A percentile compares a stretch with the other conserved stretches of the same genome.
phyloP scores from a whole-genome alignment of 2,888 invertebrate species.

The Pelosia muscerda region DNA sequence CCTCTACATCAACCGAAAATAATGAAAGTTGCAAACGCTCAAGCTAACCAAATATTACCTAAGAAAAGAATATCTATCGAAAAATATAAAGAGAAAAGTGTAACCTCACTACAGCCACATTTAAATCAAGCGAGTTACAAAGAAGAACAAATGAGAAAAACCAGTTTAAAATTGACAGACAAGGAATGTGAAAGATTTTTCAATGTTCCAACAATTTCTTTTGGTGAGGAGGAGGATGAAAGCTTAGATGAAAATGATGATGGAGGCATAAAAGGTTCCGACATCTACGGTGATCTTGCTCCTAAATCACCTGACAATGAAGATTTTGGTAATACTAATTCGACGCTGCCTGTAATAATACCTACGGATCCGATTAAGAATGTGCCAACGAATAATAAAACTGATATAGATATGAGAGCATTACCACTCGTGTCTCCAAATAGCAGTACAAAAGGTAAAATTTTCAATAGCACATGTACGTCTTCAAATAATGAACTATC shows the following conservation, averaged over 20 bases:
- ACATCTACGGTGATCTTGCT: slow-evolving; percentile 68
- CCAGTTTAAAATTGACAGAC: slow-evolving; percentile 79
- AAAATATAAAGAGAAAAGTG: slow-evolving; percentile 78
- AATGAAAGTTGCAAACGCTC: slow-evolving; percentile 71
- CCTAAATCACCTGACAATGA: slow-evolving; percentile 79
- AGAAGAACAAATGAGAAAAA: slow-evolving; percentile 68
- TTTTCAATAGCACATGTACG: slow-evolving; percentile 15
- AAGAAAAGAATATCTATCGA: slow-evolving; percentile 83
- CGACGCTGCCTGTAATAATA: slow-evolving; percentile 73
- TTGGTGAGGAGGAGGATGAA: slow-evolving; percentile 63
- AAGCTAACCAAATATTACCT: slow-evolving; percentile 60
- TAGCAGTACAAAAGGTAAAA: slow-evolving; percentile 16
- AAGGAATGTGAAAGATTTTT: slow-evolving; percentile 81
- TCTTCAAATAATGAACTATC: slow-evolving; percentile 14
- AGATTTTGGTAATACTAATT: slow-evolving; percentile 52
- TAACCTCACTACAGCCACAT: slow-evolving; percentile 40
- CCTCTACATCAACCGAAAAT: slow-evolving; percentile 79
- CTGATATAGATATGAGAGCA: slow-evolving; percentile 77
- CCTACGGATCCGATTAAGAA: slow-evolving; percentile 74
- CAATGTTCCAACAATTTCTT: slow-evolving; percentile 69
- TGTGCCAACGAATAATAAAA: slow-evolving; percentile 48
- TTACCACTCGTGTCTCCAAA: slow-evolving; percentile 53
- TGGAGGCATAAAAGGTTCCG: slow-evolving; percentile 52
- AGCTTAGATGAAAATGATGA: slow-evolving; percentile 69
- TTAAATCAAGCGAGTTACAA: slow-evolving; percentile 46